Conservation (phyloP, 2,113 vertebrate genomes). For the Chloebia gouldiae region DNA sequence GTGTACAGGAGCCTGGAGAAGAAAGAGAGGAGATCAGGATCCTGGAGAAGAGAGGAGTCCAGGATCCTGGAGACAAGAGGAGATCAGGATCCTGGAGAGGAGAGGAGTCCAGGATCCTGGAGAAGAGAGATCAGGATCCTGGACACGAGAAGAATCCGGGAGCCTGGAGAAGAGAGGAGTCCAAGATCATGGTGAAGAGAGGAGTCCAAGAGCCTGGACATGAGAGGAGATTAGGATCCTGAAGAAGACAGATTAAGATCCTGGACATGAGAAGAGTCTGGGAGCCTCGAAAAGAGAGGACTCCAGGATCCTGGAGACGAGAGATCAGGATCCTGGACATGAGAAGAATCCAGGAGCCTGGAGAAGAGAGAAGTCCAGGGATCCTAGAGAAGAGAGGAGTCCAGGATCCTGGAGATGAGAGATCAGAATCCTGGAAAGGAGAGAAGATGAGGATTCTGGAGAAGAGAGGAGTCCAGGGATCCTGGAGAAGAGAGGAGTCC, state of each 20-base stretch:
- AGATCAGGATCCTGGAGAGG: not conserved
- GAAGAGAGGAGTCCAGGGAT: not conserved
- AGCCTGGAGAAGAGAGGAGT: not conserved
- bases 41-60: not conserved
- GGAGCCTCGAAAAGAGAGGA: not conserved
- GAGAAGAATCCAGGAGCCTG: rapidly evolving
- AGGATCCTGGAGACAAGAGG: not conserved
- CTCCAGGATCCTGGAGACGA: rapidly evolving
- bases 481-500: not conserved
- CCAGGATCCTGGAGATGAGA: rapidly evolving
- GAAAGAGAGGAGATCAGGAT: not conserved
- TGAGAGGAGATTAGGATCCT: not conserved
- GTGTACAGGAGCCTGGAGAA: not conserved
- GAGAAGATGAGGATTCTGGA: too few species aligned
- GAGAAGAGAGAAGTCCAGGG: too few species aligned
- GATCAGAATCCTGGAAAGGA: too few species aligned
- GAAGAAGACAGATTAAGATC: not conserved
- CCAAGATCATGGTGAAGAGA: too few species aligned
- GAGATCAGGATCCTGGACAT: not conserved
- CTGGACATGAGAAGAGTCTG: too few species aligned
- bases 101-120: too few species aligned
- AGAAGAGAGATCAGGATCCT: not conserved
- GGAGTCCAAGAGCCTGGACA: not conserved
- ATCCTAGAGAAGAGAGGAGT: too few species aligned
- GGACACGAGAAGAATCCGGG: not conserved